Conservation (phyloP, 1,140 invertebrate species). For the Cherax destructor region DNA sequence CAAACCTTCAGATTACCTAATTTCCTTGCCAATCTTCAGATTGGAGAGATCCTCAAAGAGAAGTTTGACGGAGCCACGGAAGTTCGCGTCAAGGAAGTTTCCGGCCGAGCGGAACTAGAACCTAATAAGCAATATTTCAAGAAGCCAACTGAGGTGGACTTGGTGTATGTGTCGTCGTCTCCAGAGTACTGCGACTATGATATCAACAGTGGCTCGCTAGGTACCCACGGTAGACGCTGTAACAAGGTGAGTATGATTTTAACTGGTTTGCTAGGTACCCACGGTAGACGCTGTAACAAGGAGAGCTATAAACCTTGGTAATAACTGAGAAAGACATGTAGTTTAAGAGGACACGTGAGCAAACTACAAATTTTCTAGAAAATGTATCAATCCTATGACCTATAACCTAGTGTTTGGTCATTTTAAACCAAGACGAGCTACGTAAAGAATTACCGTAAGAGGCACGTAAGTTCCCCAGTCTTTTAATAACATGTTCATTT, state of each 20-base stretch:
- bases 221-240: constrained; percentile 89
- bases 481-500: too few relatives aligned
- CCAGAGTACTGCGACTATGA: constrained; percentile 91
- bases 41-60: constrained; percentile 75
- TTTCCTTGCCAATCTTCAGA: constrained; percentile 55
- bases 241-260: constrained; percentile 81
- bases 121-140: constrained; percentile 73
- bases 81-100: constrained; percentile 73
- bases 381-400: too few relatives aligned
- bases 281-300: too few relatives aligned
- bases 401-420: too few relatives aligned
- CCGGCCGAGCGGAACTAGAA: constrained; percentile 73
- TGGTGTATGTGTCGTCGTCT: constrained; percentile 89
- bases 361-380: too few relatives aligned
- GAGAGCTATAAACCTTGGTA: too few relatives aligned
- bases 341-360: too few relatives aligned
- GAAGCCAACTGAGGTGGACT: constrained; percentile 78
- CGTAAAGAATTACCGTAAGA: too few relatives aligned
- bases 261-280: too few relatives aligned
- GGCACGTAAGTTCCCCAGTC: too few relatives aligned
- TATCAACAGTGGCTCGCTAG: constrained; percentile 84
- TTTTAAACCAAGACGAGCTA: too few relatives aligned
- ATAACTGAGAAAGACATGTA: too few relatives aligned
- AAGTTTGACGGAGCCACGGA: constrained; percentile 76
- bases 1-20: not conserved